A percentile compares a stretch with the other conserved stretches of the same genome.
These are phyloP conservation scores for Apteryx owenii DNA, from an alignment of 2,113 vertebrate species.

Conservation along the genomic window DNA sequence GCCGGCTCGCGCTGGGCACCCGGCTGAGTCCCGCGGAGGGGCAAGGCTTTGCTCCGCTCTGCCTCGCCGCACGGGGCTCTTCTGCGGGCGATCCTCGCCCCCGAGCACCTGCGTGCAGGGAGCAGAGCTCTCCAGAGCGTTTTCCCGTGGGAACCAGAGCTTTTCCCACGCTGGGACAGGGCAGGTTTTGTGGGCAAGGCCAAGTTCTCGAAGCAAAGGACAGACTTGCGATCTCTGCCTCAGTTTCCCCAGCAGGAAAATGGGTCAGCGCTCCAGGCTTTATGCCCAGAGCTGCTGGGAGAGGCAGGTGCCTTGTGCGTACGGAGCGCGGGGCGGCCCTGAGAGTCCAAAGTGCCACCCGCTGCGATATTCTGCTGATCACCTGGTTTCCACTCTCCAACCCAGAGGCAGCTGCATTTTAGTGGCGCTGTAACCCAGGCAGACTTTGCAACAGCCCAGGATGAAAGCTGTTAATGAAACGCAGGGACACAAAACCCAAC, in stretches of 20 bases:
- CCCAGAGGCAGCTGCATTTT: not conserved
- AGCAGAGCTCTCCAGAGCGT: not conserved
- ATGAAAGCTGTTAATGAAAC: not conserved
- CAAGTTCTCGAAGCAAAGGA: not conserved
- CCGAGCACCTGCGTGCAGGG: no score
- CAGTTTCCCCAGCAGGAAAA: not conserved
- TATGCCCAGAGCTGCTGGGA: not conserved
- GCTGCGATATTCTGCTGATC: rapidly evolving
- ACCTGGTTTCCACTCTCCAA: rapidly evolving
- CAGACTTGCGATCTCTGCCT: not conserved
- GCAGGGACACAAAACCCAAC: not conserved
- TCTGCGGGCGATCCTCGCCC: no score
- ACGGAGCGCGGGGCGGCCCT: not conserved
- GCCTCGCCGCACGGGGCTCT: no score
- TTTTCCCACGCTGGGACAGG: not conserved
- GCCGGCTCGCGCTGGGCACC: no score
- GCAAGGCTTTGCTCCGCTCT: no score
- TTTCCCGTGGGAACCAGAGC: no score
- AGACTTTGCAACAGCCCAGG: rapidly evolving
- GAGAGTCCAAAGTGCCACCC: not conserved
- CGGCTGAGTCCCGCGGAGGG: no score
- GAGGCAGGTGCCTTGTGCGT: rapidly evolving
- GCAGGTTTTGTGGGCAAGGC: not conserved
- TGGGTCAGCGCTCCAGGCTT: not conserved
- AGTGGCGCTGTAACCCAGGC: rapidly evolving